A percentile compares a stretch with the other conserved stretches of the same genome.
phyloP scores from a whole-genome alignment of 1,140 invertebrate species.

The Gryllus bimaculatus region DNA sequence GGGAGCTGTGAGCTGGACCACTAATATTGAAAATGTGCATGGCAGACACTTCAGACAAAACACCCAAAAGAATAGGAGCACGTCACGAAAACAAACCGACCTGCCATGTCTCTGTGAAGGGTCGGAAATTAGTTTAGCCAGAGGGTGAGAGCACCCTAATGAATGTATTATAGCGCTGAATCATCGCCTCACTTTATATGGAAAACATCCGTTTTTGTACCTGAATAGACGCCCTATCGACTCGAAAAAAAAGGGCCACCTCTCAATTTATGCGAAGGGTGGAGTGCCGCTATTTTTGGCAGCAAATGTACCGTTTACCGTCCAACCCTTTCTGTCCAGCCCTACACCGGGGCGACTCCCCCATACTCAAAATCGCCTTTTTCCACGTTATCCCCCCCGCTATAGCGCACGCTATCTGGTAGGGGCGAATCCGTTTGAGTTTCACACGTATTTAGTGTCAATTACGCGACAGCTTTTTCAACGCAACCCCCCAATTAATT shows the following conservation, averaged over 20 bases:
- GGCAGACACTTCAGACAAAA: not conserved
- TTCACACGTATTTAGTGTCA: slow-evolving; percentile 1
- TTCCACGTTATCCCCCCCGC: too few relatives aligned
- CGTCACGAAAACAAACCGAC: slow-evolving; percentile 3
- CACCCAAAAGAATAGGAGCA: not conserved
- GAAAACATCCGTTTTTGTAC: not conserved
- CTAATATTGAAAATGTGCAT: too few relatives aligned
- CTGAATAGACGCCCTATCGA: not conserved
- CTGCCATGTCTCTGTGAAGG: not conserved
- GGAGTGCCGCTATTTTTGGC: too few relatives aligned
- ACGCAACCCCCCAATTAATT: not conserved
- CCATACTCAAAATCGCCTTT: too few relatives aligned
- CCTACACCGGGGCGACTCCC: too few relatives aligned
- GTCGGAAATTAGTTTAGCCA: not conserved
- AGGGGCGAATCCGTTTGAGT: not conserved
- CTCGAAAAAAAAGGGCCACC: not conserved
- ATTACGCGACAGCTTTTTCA: not conserved
- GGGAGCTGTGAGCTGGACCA: too few relatives aligned
- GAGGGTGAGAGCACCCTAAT: not conserved
- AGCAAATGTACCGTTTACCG: too few relatives aligned
- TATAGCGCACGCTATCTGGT: too few relatives aligned
- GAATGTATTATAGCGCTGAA: not conserved
- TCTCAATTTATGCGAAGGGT: too few relatives aligned
- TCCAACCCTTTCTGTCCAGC: too few relatives aligned
- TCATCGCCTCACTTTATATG: not conserved